These are phyloP conservation scores for Pantala flavescens DNA, from an alignment of 1,140 invertebrate species.

Conservation along the genomic window DNA sequence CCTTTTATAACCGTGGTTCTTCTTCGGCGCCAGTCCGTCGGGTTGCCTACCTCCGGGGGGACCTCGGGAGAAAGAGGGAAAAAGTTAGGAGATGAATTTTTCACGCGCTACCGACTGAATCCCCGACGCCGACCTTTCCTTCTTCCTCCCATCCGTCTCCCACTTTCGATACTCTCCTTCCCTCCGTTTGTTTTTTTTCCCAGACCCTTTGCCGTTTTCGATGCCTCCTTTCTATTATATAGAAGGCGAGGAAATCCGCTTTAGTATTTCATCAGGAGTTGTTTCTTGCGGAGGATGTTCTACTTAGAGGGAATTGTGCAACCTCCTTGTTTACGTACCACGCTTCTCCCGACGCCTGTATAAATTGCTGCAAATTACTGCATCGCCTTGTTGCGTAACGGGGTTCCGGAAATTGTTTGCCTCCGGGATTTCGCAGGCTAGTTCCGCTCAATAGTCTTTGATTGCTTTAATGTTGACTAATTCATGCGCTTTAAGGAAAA, in stretches of 20 bases:
- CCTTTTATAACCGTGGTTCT: not conserved
- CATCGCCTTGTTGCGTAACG: too few relatives aligned
- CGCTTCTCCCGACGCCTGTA: too few relatives aligned
- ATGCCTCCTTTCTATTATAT: not conserved
- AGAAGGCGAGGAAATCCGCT: slow-evolving; percentile 7
- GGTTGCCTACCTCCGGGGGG: not conserved
- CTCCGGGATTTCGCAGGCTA: too few relatives aligned
- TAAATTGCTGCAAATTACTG: too few relatives aligned
- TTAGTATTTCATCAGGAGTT: not conserved
- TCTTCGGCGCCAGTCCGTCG: not conserved
- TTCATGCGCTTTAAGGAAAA: too few relatives aligned
- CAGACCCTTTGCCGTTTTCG: not conserved
- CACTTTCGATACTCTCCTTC: slow-evolving; percentile 22
- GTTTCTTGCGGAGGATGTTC: not conserved
- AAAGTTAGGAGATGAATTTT: slow-evolving; percentile 7
- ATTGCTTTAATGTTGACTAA: too few relatives aligned
- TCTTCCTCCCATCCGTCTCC: slow-evolving; percentile 15
- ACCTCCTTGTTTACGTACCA: too few relatives aligned
- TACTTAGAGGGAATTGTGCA: too few relatives aligned
- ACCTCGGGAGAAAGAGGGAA: not conserved
- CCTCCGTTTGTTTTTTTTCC: not conserved
- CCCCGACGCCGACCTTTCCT: not conserved
- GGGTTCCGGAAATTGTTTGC: too few relatives aligned
- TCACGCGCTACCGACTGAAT: slow-evolving; percentile 3
- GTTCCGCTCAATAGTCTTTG: too few relatives aligned